Evolutionary conservation across 2,113 vertebrate genomes (phyloP).

Genomic region (Apteryx owenii): DNA sequence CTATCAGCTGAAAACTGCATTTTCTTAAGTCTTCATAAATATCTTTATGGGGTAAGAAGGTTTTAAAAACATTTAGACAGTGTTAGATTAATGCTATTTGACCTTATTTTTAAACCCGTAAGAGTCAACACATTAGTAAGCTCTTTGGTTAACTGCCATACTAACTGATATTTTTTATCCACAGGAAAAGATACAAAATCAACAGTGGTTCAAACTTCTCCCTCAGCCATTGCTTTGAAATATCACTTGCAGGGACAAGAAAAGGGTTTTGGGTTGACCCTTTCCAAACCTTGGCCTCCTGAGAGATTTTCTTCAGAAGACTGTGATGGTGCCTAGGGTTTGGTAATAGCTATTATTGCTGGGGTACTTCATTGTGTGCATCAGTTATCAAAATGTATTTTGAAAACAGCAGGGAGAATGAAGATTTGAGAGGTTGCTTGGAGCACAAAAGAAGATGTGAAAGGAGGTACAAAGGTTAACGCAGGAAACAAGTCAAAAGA

Average conservation of each 20-base stretch:
- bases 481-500: conserved; percentile 51
- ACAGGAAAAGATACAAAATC: not conserved
- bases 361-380: not conserved
- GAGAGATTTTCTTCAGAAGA: not conserved
- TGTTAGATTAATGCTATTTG: not conserved
- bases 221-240: not conserved
- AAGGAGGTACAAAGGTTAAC: conserved; percentile 38
- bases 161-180: not conserved
- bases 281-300: not conserved
- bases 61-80: not conserved
- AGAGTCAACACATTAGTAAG: not conserved
- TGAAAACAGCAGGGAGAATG: not conserved
- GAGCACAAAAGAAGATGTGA: conserved; percentile 21
- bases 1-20: not conserved
- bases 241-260: not conserved
- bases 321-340: not conserved
- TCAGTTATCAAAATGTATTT: not conserved
- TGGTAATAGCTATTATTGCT: not conserved
- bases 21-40: not conserved
- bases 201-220: not conserved
- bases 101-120: not conserved
- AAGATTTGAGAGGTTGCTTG: conserved; percentile 2
- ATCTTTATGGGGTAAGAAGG: not conserved
- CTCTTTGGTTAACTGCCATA: not conserved
- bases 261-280: not conserved